phyloP scores from a whole-genome alignment of 2,797 vertebrate genomes.

The Cygnus olor region DNA sequence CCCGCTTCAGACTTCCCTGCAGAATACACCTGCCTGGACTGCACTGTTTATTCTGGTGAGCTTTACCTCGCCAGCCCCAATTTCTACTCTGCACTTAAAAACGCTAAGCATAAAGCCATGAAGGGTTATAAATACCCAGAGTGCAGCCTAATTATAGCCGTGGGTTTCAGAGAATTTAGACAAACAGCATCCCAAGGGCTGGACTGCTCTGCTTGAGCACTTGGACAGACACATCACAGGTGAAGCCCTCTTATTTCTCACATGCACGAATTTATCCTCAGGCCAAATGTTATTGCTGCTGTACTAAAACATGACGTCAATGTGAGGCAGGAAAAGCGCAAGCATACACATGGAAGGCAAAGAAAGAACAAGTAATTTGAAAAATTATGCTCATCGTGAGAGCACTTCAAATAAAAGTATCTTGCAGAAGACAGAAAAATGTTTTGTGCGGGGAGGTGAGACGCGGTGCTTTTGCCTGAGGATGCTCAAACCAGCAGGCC shows the following conservation, averaged over 20 bases:
- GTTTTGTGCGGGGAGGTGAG: not conserved
- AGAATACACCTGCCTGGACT: not conserved
- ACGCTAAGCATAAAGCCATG: accelerated
- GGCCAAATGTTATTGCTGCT: not conserved
- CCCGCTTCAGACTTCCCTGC: not conserved
- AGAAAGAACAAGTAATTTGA: not conserved
- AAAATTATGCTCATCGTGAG: not conserved
- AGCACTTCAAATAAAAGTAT: not conserved
- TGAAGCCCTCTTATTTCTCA: not conserved
- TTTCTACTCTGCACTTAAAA: accelerated
- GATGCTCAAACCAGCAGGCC: not conserved
- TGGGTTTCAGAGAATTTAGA: not conserved
- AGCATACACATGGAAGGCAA: not conserved
- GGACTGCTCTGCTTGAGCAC: not conserved
- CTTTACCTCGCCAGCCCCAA: accelerated
- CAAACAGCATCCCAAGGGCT: not conserved
- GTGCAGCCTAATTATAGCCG: not conserved
- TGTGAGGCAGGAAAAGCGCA: not conserved
- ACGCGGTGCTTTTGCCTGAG: too few species aligned
- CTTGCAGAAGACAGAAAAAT: not conserved
- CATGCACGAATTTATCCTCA: not conserved
- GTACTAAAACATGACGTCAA: not conserved
- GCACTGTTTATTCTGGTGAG: accelerated
- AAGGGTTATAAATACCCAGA: not conserved
- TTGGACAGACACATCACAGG: accelerated